phyloP scores from a whole-genome alignment of 1,140 invertebrate genomes.

The Drosophila setifemur region DNA sequence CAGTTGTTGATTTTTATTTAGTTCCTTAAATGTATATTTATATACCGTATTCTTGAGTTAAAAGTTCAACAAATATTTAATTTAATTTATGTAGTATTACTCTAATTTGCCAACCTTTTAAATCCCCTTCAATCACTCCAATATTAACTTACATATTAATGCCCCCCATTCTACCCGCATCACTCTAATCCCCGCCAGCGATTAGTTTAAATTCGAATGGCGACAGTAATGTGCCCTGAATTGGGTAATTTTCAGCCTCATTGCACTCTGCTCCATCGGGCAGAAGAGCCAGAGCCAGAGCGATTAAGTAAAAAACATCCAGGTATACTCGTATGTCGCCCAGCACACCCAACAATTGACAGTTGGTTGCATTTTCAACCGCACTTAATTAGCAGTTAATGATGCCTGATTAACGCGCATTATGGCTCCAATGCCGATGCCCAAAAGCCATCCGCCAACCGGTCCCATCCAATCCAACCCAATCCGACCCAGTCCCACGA shows the following conservation, averaged over 20 bases:
- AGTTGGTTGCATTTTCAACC: conserved; percentile 74
- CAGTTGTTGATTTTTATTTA: too few species aligned
- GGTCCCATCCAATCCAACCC: neutral
- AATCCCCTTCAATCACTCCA: too few species aligned
- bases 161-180: neutral
- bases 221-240: conserved; percentile 21
- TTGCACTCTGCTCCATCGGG: conserved; percentile 36
- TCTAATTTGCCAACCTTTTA: too few species aligned
- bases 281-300: conserved; percentile 9
- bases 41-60: too few species aligned
- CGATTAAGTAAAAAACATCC: conserved; percentile 25
- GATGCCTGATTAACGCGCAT: conserved; percentile 79
- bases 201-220: conserved; percentile 40
- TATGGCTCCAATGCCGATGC: conserved; percentile 29
- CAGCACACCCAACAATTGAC: conserved; percentile 64
- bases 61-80: too few species aligned
- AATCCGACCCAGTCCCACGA: too few species aligned
- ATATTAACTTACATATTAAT: too few species aligned
- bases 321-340: too few species aligned
- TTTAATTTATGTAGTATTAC: too few species aligned
- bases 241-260: conserved; percentile 67
- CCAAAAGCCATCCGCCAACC: neutral
- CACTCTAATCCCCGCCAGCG: conserved; percentile 23
- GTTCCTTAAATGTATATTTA: too few species aligned
- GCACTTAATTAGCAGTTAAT: conserved; percentile 81